These are phyloP conservation scores for Corythaixoides concolor DNA, from an alignment of 2,113 vertebrate genomes.

Conservation along the genomic window DNA sequence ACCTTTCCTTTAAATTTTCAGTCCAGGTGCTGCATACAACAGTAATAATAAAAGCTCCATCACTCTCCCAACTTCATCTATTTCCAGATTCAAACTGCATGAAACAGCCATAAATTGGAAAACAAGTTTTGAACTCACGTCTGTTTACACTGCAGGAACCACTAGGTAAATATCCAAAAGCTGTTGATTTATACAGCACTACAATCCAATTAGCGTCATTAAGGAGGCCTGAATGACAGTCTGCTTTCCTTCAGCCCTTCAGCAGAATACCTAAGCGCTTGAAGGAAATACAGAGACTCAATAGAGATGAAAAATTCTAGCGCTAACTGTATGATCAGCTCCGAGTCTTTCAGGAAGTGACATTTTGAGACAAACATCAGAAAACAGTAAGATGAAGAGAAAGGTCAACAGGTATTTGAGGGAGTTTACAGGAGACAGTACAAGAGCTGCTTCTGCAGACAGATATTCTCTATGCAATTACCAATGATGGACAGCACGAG, in stretches of 20 bases:
- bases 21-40: background rate
- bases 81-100: background rate
- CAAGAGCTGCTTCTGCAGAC: background rate
- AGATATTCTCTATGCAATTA: background rate
- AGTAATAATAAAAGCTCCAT: background rate
- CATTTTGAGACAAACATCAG: conserved; percentile 37
- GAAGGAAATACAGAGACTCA: background rate
- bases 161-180: background rate
- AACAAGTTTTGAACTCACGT: background rate
- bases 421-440: background rate
- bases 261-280: background rate
- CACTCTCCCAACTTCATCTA: background rate
- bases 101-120: background rate
- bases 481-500: background rate
- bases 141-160: background rate
- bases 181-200: background rate
- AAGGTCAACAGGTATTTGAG: conserved; percentile 46
- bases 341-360: background rate
- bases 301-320: conserved; percentile 3
- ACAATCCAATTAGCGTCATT: background rate
- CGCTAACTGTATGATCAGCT: background rate
- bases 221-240: background rate
- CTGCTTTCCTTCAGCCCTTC: background rate
- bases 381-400: conserved; percentile 35
- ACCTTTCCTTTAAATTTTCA: background rate